Evolutionary conservation across 2,888 invertebrate genomes (phyloP).

Genomic region (Andrena bicolor): DNA sequence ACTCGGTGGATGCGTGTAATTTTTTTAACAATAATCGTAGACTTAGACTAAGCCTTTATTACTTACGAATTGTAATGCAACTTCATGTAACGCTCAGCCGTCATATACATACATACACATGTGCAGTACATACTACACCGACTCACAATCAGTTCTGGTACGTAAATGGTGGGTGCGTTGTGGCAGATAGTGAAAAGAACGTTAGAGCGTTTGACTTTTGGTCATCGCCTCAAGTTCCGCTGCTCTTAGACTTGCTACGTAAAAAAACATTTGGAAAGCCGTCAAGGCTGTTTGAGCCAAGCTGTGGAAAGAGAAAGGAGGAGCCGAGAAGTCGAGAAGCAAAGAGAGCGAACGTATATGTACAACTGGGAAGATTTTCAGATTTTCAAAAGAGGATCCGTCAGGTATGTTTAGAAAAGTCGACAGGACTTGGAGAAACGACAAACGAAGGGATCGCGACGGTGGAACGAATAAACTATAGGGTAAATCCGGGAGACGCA

Average conservation of each 20-base stretch:
- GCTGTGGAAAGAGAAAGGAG: conserved; percentile 72
- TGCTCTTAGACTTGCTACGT: too few species aligned
- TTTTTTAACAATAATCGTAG: conserved; percentile 69
- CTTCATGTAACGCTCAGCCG: not conserved
- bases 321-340: conserved; percentile 47
- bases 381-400: conserved; percentile 74
- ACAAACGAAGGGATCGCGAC: conserved; percentile 65
- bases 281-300: conserved; percentile 62
- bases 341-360: conserved; percentile 9
- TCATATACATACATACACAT: not conserved
- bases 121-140: too few species aligned
- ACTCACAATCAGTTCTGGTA: too few species aligned
- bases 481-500: too few species aligned
- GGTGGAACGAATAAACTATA: conserved; percentile 73
- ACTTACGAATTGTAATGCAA: not conserved
- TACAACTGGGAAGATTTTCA: conserved; percentile 55
- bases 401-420: conserved; percentile 73
- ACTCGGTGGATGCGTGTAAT: conserved; percentile 65
- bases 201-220: too few species aligned
- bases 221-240: too few species aligned
- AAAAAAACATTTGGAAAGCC: conserved; percentile 68
- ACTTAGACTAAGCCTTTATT: conserved; percentile 69
- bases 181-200: not conserved
- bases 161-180: not conserved
- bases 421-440: conserved; percentile 69